A percentile compares a stretch with the other conserved stretches of the same genome.
These are phyloP conservation scores for Decapterus maruadsi DNA, from an alignment of 2,797 vertebrate genomes.

Conservation along the genomic window DNA sequence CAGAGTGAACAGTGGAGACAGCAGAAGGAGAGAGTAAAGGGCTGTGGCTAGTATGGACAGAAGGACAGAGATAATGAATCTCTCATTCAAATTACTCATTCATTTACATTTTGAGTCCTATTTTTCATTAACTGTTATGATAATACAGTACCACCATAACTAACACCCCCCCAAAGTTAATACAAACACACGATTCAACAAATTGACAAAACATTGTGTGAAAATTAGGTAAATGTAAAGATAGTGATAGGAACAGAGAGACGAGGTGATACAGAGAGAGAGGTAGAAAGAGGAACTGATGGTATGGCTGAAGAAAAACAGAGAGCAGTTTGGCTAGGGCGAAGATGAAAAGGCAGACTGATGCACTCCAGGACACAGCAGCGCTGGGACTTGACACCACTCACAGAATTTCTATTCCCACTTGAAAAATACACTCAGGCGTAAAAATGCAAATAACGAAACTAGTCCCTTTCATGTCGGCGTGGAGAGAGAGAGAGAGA, in stretches of 20 bases:
- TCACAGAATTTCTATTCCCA: conserved; percentile 80
- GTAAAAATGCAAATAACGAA: conserved; percentile 82
- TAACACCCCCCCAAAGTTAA: conserved; percentile 13
- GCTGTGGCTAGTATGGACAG: conserved; percentile 8
- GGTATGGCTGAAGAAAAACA: conserved; percentile 55
- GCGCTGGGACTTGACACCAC: conserved; percentile 68
- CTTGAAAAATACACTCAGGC: conserved; percentile 80
- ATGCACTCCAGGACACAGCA: conserved; percentile 80
- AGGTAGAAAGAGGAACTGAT: conserved; percentile 31
- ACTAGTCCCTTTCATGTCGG: conserved; percentile 79
- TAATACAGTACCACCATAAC: conserved; percentile 24
- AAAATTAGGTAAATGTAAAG: conserved; percentile 23
- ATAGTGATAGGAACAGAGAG: background rate
- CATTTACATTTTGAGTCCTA: background rate
- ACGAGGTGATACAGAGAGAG: conserved; percentile 7
- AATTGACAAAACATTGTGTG: background rate
- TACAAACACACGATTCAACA: conserved; percentile 6
- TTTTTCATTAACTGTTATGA: conserved; percentile 12
- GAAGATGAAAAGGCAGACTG: conserved; percentile 81
- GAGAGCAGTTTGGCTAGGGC: conserved; percentile 53
- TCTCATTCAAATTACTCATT: conserved; percentile 31
- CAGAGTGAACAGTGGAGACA: conserved; percentile 19
- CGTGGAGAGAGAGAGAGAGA: conserved; percentile 27
- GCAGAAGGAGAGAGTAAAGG: conserved; percentile 25
- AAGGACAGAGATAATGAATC: conserved; percentile 28